phyloP scores from a whole-genome alignment of 2,113 vertebrate species.

The Cisticola juncidis region DNA sequence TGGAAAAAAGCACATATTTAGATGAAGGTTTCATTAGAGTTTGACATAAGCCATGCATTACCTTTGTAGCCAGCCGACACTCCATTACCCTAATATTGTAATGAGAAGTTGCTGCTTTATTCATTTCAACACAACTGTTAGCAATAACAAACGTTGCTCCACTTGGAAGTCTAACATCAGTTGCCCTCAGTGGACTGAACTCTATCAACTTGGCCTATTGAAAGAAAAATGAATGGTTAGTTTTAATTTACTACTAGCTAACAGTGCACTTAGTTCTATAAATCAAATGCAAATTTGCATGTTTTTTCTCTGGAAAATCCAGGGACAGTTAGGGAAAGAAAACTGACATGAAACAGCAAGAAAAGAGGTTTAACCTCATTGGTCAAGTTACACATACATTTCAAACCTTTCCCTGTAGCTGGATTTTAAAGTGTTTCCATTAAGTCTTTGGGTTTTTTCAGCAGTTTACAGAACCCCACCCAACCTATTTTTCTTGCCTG shows the following conservation, averaged over 20 bases:
- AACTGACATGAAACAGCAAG: slow-evolving; percentile 46
- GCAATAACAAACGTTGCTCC: slow-evolving; percentile 94
- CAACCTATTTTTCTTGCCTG: slow-evolving; percentile 55
- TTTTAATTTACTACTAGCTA: slow-evolving; percentile 48
- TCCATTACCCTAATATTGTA: slow-evolving; percentile 95
- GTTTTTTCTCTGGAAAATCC: slow-evolving; percentile 26
- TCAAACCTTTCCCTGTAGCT: neutral
- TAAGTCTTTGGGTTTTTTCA: slow-evolving; percentile 46
- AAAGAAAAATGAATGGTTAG: slow-evolving; percentile 57
- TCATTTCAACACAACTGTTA: slow-evolving; percentile 95
- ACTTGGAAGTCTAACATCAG: slow-evolving; percentile 88
- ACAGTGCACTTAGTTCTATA: slow-evolving; percentile 43
- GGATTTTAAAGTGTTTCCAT: slow-evolving; percentile 48
- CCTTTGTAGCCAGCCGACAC: slow-evolving; percentile 93
- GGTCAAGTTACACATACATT: slow-evolving; percentile 22
- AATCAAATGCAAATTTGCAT: slow-evolving; percentile 51
- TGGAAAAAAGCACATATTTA: slow-evolving; percentile 29
- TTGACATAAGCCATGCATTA: slow-evolving; percentile 72
- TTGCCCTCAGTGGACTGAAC: slow-evolving; percentile 90
- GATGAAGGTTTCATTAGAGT: slow-evolving; percentile 50
- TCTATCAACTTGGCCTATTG: slow-evolving; percentile 95
- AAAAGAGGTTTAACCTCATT: slow-evolving; percentile 27
- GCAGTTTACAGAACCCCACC: slow-evolving; percentile 37
- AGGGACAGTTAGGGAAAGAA: neutral
- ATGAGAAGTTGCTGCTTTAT: slow-evolving; percentile 95